These are phyloP conservation scores for Melieria omissa DNA, from an alignment of 2,888 invertebrate species.

Conservation along the genomic window DNA sequence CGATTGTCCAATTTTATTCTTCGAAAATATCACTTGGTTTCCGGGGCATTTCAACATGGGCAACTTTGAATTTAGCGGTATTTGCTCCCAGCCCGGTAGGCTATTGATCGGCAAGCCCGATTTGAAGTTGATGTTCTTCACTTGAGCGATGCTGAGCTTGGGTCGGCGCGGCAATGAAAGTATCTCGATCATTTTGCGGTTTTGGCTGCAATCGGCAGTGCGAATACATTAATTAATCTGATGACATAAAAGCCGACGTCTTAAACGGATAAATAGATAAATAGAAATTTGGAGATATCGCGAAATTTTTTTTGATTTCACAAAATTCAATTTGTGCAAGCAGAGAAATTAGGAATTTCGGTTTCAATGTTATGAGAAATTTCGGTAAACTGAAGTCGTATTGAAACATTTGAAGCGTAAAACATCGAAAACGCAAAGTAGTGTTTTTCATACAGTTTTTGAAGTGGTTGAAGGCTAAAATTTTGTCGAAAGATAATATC, in stretches of 20 bases:
- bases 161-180: slow-evolving; percentile 57
- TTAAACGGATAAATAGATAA: neutral
- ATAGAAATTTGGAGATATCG: neutral
- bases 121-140: slow-evolving; percentile 45
- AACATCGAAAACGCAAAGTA: too few relatives aligned
- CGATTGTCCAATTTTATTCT: slow-evolving; percentile 63
- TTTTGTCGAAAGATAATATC: too few relatives aligned
- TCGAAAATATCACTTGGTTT: slow-evolving; percentile 64
- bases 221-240: too few relatives aligned
- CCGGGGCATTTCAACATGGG: slow-evolving; percentile 66
- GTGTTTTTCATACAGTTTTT: too few relatives aligned
- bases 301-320: neutral
- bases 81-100: slow-evolving; percentile 64
- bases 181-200: slow-evolving; percentile 56
- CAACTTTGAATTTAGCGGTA: slow-evolving; percentile 62
- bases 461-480: too few relatives aligned
- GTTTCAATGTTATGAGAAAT: too few relatives aligned
- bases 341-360: too few relatives aligned
- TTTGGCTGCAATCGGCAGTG: too few relatives aligned
- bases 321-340: neutral
- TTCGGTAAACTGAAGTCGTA: too few relatives aligned
- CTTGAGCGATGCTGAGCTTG: slow-evolving; percentile 41
- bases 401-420: too few relatives aligned
- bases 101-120: slow-evolving; percentile 63
- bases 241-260: too few relatives aligned